phyloP scores from a whole-genome alignment of 2,113 vertebrate species.

The Sinocyclocheilus rhinocerous region DNA sequence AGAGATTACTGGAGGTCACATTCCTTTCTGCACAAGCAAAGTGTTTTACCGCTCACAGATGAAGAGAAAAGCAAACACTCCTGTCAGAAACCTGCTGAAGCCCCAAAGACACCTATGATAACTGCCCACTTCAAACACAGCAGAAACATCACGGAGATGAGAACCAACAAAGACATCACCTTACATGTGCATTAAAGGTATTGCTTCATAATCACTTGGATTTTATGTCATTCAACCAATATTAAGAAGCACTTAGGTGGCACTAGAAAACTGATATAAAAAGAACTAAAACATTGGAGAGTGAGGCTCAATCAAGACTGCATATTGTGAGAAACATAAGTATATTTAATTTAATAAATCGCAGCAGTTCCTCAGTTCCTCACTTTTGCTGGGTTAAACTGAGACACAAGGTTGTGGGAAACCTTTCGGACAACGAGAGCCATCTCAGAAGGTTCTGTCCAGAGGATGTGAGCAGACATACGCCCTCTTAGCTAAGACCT shows the following conservation, averaged over 20 bases:
- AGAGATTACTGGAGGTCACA: slow-evolving; percentile 56
- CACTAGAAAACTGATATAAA: not conserved
- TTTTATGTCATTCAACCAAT: not conserved
- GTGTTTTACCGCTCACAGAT: slow-evolving; percentile 56
- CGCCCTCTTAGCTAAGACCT: slow-evolving; percentile 83
- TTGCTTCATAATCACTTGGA: not conserved
- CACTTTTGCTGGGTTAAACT: not conserved
- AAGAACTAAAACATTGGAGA: not conserved
- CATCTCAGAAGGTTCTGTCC: slow-evolving; percentile 82
- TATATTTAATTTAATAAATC: not conserved
- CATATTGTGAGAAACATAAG: not conserved
- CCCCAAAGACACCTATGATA: not conserved
- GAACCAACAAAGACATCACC: slow-evolving; percentile 36
- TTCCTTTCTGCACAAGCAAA: slow-evolving; percentile 59
- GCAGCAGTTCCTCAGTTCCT: not conserved
- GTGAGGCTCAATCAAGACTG: slow-evolving; percentile 9
- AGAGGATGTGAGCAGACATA: slow-evolving; percentile 91
- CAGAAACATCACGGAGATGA: slow-evolving; percentile 48
- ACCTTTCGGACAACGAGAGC: not conserved
- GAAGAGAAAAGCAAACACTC: slow-evolving; percentile 52
- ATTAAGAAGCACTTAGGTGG: slow-evolving; percentile 46
- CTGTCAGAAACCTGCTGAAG: slow-evolving; percentile 34
- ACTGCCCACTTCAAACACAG: not conserved
- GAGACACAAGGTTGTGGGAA: not conserved
- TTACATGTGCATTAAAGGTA: slow-evolving; percentile 23